A percentile compares a stretch with the other conserved stretches of the same genome.
Conservation (phyloP, 2,888 invertebrate species). For the Belgica antarctica region DNA sequence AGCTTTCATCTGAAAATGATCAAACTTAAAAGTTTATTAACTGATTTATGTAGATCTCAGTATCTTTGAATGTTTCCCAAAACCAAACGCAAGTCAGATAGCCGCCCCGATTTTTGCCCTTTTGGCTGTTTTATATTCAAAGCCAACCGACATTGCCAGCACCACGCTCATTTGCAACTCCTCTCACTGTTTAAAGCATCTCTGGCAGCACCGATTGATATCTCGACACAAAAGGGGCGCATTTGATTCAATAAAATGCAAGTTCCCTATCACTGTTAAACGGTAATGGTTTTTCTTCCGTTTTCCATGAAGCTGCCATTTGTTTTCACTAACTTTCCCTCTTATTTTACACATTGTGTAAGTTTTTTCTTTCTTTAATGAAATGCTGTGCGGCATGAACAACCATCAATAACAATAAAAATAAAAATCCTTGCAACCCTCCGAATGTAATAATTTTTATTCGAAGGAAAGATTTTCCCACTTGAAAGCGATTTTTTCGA, state of each 20-base stretch:
- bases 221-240: conserved; percentile 31
- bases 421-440: conserved; percentile 27
- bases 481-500: conserved; percentile 5
- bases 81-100: too few species aligned
- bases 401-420: conserved; percentile 34
- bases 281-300: conserved; percentile 33
- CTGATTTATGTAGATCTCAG: too few species aligned
- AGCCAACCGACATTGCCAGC: too few species aligned
- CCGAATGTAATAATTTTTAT: conserved; percentile 38
- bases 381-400: neutral
- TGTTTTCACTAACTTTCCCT: conserved; percentile 33
- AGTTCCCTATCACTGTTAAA: conserved; percentile 27
- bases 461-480: conserved; percentile 37
- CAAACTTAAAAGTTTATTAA: too few species aligned
- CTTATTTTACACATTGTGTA: conserved; percentile 1
- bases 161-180: too few species aligned
- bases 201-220: conserved; percentile 8
- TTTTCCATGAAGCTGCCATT: conserved; percentile 30
- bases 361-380: too few species aligned
- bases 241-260: conserved; percentile 43
- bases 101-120: too few species aligned
- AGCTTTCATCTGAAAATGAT: too few species aligned
- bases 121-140: too few species aligned
- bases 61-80: too few species aligned
- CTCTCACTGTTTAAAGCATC: too few species aligned